Conservation (phyloP, 2,797 vertebrate genomes). For the Characodon lateralis region DNA sequence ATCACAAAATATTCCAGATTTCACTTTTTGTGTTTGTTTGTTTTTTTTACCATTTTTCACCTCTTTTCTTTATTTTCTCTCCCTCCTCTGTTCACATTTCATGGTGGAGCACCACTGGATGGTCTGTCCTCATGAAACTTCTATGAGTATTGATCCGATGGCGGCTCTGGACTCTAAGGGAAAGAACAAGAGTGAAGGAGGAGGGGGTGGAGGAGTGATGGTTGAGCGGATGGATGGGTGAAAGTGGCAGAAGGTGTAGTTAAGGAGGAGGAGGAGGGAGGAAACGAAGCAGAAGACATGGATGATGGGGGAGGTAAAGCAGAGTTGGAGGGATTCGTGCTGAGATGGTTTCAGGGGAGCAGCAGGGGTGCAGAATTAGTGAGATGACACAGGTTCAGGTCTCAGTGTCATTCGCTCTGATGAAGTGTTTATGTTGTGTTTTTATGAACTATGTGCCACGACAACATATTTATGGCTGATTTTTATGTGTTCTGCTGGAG, state of each 20-base stretch:
- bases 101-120: slow-evolving; percentile 86
- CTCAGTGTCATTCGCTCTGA: slow-evolving; percentile 15
- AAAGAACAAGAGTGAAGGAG: slow-evolving; percentile 43
- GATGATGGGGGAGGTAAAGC: slow-evolving; percentile 19
- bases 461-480: background rate
- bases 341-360: slow-evolving; percentile 49
- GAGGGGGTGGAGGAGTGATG: slow-evolving; percentile 37
- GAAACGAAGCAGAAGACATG: slow-evolving; percentile 23
- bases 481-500: slow-evolving; percentile 3
- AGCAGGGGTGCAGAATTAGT: slow-evolving; percentile 39
- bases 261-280: slow-evolving; percentile 37
- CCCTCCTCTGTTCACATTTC: slow-evolving; percentile 62
- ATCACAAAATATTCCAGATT: slow-evolving; percentile 11
- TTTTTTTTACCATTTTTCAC: background rate
- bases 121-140: slow-evolving; percentile 87
- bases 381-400: slow-evolving; percentile 42
- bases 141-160: slow-evolving; percentile 85
- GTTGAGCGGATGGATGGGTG: slow-evolving; percentile 51
- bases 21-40: background rate
- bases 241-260: slow-evolving; percentile 71
- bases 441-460: slow-evolving; percentile 1
- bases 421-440: slow-evolving; percentile 6
- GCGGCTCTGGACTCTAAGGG: slow-evolving; percentile 59
- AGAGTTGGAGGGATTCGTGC: slow-evolving; percentile 34
- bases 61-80: slow-evolving; percentile 9